A percentile compares a stretch with the other conserved stretches of the same genome.
These are phyloP conservation scores for Tetranychus cinnabarinus DNA, from an alignment of 1,140 invertebrate species.

Conservation along the genomic window DNA sequence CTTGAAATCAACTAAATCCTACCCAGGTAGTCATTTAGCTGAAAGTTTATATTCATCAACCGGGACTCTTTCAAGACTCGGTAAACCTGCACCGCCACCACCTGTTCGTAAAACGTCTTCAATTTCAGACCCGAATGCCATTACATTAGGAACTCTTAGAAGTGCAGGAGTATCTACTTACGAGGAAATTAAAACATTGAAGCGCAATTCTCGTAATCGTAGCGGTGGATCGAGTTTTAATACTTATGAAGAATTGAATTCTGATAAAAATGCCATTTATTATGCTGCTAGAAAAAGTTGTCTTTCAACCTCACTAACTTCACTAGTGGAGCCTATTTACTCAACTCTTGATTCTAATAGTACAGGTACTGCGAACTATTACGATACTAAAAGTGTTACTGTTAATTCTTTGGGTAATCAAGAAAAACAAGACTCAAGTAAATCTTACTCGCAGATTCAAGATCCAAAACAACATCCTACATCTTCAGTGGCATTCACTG, in stretches of 20 bases:
- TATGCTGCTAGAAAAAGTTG: neutral
- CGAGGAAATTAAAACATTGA: constrained; percentile 1
- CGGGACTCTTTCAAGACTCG: neutral
- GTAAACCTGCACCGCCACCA: constrained; percentile 5
- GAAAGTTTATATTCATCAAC: neutral
- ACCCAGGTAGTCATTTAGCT: neutral
- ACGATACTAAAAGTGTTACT: neutral
- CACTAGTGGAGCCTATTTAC: neutral
- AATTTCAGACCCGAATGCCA: constrained; percentile 10
- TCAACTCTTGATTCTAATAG: neutral
- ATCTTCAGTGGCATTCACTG: neutral
- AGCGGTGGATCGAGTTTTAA: neutral
- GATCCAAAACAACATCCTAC: too few relatives aligned
- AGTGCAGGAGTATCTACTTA: constrained; percentile 5
- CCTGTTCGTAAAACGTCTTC: constrained; percentile 5
- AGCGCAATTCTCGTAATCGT: neutral
- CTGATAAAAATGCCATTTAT: neutral
- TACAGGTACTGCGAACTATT: neutral
- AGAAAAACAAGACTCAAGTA: neutral
- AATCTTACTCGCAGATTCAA: neutral
- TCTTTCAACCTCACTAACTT: neutral
- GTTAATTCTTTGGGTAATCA: neutral
- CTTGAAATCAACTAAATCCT: neutral
- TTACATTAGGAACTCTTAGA: constrained; percentile 6
- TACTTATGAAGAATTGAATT: neutral